Percentiles rank a stretch among this genome's conserved stretches.
phyloP scores from a whole-genome alignment of 1,140 invertebrate genomes.

The Hypsibius dujardini region DNA sequence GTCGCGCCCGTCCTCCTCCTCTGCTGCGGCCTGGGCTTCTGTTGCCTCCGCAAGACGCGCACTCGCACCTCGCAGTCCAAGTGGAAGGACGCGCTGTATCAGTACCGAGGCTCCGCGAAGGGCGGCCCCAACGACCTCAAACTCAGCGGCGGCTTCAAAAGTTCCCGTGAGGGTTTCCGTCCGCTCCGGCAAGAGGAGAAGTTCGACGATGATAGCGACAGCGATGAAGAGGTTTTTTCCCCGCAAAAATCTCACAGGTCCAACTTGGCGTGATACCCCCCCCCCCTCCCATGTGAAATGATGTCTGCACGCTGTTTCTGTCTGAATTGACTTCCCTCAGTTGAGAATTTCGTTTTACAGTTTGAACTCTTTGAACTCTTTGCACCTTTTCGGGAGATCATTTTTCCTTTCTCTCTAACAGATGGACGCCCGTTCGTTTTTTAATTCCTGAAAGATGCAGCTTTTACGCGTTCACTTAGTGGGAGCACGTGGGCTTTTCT shows the following conservation, averaged over 20 bases:
- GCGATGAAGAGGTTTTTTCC: slow-evolving; percentile 8
- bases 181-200: slow-evolving; percentile 20
- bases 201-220: slow-evolving; percentile 22
- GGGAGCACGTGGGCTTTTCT: too few species aligned
- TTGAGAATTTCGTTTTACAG: too few species aligned
- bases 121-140: slow-evolving; percentile 19
- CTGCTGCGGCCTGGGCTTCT: slow-evolving; percentile 10
- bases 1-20: neutral
- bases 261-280: neutral
- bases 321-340: too few species aligned
- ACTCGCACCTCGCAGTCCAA: neutral
- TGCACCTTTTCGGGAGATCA: too few species aligned
- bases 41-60: neutral
- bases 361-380: too few species aligned
- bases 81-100: neutral
- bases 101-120: slow-evolving; percentile 20
- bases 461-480: too few species aligned
- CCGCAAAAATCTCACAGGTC: neutral
- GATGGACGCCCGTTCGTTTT: too few species aligned
- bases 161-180: slow-evolving; percentile 24
- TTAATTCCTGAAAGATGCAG: too few species aligned
- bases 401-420: too few species aligned
- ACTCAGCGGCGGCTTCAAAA: slow-evolving; percentile 15
- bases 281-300: too few species aligned
- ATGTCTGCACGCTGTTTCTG: too few species aligned